Evolutionary conservation across 2,113 vertebrate genomes (phyloP).

Genomic region (Tapirus terrestris): DNA sequence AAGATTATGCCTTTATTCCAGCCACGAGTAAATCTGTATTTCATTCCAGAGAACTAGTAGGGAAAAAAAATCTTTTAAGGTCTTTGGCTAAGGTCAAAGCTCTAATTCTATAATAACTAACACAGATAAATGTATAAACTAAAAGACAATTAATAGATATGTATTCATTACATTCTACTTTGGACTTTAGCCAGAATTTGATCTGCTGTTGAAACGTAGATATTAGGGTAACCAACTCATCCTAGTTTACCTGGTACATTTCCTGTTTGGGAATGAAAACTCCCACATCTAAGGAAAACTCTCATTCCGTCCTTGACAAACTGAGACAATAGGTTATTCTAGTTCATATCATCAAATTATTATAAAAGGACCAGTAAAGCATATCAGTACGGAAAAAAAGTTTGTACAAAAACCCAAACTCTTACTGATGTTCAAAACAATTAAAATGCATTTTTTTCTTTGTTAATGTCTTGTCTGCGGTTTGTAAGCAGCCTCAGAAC

Average conservation of each 20-base stretch:
- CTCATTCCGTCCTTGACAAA: background rate
- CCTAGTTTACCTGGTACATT: background rate
- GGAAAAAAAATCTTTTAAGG: background rate
- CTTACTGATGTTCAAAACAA: background rate
- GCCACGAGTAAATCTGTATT: background rate
- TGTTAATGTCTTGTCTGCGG: slow-evolving; percentile 43
- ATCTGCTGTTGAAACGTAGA: background rate
- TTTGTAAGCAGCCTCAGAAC: slow-evolving; percentile 32
- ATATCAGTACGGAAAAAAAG: background rate
- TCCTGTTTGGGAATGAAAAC: background rate
- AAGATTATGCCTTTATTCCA: background rate
- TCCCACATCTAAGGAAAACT: background rate
- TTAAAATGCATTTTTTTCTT: slow-evolving; percentile 9
- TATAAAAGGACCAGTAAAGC: background rate
- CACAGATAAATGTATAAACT: background rate
- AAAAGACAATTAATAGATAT: background rate
- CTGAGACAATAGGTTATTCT: background rate
- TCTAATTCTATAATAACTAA: slow-evolving; percentile 32
- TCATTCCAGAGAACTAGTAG: background rate
- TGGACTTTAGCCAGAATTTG: slow-evolving; percentile 1
- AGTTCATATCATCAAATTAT: background rate
- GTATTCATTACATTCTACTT: background rate
- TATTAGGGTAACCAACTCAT: background rate
- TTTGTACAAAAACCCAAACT: background rate
- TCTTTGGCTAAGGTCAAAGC: background rate